phyloP scores from a whole-genome alignment of 1,140 invertebrate genomes.

The Drosophila littoralis region DNA sequence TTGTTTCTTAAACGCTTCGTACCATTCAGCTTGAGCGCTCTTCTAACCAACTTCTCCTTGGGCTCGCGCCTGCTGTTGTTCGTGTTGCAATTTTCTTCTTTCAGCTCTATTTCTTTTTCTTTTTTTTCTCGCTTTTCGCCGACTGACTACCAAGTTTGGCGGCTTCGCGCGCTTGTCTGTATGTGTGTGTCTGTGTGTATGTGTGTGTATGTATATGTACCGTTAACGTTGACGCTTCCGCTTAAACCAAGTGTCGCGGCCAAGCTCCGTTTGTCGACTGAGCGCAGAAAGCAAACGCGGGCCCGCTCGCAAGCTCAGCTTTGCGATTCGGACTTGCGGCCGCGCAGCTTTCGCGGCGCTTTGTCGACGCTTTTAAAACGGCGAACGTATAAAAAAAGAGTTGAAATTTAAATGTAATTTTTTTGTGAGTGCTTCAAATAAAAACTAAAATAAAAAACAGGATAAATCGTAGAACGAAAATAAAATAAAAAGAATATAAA shows the following conservation, averaged over 20 bases:
- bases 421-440: slow-evolving; percentile 40
- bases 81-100: slow-evolving; percentile 67
- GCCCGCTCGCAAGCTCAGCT: slow-evolving; percentile 67
- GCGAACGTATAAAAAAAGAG: slow-evolving; percentile 43
- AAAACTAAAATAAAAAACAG: slow-evolving; percentile 23
- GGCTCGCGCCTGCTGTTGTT: slow-evolving; percentile 51
- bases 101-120: slow-evolving; percentile 38
- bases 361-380: slow-evolving; percentile 44
- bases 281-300: slow-evolving; percentile 46
- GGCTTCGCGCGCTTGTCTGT: slow-evolving; percentile 44
- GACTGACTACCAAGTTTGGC: slow-evolving; percentile 52
- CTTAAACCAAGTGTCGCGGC: slow-evolving; percentile 72
- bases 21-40: slow-evolving; percentile 42
- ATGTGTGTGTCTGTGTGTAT: slow-evolving; percentile 16
- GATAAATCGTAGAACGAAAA: slow-evolving; percentile 43
- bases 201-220: not conserved
- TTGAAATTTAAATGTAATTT: slow-evolving; percentile 50
- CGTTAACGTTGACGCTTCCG: slow-evolving; percentile 51
- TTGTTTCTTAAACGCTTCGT: slow-evolving; percentile 8
- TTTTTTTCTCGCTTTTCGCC: slow-evolving; percentile 50
- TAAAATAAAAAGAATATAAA: too few relatives aligned
- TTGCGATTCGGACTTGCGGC: slow-evolving; percentile 36
- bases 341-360: slow-evolving; percentile 42
- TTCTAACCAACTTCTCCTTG: slow-evolving; percentile 60
- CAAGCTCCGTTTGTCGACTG: slow-evolving; percentile 78